phyloP scores from a whole-genome alignment of 2,797 vertebrate genomes.

The Gobio occitaniae region DNA sequence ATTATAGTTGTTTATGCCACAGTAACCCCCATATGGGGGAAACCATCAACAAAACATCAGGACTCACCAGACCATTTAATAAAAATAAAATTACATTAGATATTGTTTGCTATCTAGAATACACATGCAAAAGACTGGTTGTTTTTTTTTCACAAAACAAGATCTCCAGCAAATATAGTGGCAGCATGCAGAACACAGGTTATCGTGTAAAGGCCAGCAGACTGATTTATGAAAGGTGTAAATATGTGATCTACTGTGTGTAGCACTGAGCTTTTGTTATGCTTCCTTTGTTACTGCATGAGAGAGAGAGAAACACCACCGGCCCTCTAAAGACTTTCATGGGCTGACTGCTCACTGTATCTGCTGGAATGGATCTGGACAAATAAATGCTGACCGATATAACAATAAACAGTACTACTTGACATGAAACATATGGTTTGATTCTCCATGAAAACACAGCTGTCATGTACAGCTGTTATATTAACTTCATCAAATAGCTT shows the following conservation, averaged over 20 bases:
- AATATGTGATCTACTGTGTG: background rate
- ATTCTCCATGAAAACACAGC: background rate
- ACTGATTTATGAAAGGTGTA: background rate
- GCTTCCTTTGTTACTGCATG: conserved; percentile 38
- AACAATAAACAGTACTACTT: background rate
- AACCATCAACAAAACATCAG: background rate
- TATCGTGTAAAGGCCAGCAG: background rate
- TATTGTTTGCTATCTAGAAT: background rate
- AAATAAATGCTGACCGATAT: background rate
- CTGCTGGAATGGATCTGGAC: background rate
- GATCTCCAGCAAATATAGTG: background rate
- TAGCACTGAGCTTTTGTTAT: conserved; percentile 6
- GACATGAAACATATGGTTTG: conserved; percentile 4
- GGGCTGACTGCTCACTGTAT: conserved; percentile 12
- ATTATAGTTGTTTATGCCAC: too few species aligned
- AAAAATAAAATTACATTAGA: background rate
- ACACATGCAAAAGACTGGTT: background rate
- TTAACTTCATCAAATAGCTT: conserved; percentile 40
- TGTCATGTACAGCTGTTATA: conserved; percentile 21
- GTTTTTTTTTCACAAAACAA: background rate
- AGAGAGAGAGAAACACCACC: background rate
- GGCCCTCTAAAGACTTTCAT: conserved; percentile 16
- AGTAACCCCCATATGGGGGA: too few species aligned
- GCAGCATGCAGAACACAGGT: background rate
- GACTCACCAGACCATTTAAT: background rate